phyloP scores from a whole-genome alignment of 2,113 vertebrate species.

The Ptilonorhynchus violaceus region DNA sequence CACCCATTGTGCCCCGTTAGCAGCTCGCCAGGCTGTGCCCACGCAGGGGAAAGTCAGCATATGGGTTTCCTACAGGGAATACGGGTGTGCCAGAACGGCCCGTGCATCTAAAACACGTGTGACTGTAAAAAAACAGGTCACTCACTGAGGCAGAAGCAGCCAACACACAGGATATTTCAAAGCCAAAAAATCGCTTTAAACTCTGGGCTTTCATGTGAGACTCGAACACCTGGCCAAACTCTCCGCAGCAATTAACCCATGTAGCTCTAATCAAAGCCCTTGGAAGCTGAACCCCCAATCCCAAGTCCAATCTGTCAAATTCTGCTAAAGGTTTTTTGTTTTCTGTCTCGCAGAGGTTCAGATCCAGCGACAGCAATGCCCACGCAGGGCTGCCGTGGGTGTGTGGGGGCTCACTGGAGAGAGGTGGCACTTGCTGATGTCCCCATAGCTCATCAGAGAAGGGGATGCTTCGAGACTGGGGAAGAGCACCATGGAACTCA shows the following conservation, averaged over 20 bases:
- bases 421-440: neutral
- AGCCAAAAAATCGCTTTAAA: neutral
- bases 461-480: rapidly evolving
- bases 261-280: neutral
- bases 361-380: neutral
- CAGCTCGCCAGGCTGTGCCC: neutral
- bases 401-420: neutral
- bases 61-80: neutral
- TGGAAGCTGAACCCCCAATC: neutral
- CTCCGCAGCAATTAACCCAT: neutral
- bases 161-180: neutral
- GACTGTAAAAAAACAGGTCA: neutral
- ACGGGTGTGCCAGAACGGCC: neutral
- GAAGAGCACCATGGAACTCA: neutral
- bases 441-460: neutral
- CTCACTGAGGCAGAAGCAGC: neutral
- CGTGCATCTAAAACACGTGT: neutral
- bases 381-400: neutral
- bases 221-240: neutral
- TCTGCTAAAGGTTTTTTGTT: neutral
- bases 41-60: neutral
- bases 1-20: neutral
- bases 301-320: neutral
- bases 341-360: neutral
- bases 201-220: neutral